Evolutionary conservation across 37 sponge, comb jelly and placozoan species (phyloP), one percentile per base, ranked within the genome.

Genomic region (Ephydatia muelleri): DNA sequence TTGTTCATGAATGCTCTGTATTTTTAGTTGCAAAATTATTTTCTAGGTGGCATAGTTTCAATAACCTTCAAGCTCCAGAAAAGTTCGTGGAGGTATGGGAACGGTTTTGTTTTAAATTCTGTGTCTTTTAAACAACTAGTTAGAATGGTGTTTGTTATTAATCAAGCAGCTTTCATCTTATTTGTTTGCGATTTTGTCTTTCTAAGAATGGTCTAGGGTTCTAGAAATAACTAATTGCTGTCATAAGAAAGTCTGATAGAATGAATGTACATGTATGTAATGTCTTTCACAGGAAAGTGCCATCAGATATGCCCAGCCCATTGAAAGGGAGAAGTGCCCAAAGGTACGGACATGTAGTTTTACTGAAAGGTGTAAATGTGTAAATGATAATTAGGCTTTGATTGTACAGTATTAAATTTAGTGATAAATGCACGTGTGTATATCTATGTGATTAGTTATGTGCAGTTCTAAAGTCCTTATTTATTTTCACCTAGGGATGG

Each of bases 401-500:
- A n/a, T n/a, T n/a, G n/a, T n/a, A n/a, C n/a, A n/a, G n/a, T n/a
- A n/a, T n/a, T n/a, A n/a, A n/a, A n/a, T n/a, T n/a, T n/a, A n/a
- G 67, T 22, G 22, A 22, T 65, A 65, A 22, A 22, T 14, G 72
- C 72, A 8, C 31, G 32, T 70, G 19, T 19, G 72, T 9, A 70
- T 70, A n/a, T n/a, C n/a, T n/a, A 14, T 65, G 66, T 65, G 66
- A 21, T 21, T 21, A 65, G 21, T 21, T 21, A 65, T 65, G 66
- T 65, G 14, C 19, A 21, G 66, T 21, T 65, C 21, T 65, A 65
- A 14, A 14, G 8, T 81, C 29, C 21, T 6, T 66, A 34, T 66
- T 21, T 2, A 8, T 65, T 73, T 47, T 73, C 13, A 8, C 48
- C 8, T 73, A 89, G 90, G 96, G 98, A 34, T 96, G 97, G 92